Evolutionary conservation across 1,140 invertebrate species (phyloP), one percentile per base, ranked within the genome.

Genomic region (Arion vulgaris): DNA sequence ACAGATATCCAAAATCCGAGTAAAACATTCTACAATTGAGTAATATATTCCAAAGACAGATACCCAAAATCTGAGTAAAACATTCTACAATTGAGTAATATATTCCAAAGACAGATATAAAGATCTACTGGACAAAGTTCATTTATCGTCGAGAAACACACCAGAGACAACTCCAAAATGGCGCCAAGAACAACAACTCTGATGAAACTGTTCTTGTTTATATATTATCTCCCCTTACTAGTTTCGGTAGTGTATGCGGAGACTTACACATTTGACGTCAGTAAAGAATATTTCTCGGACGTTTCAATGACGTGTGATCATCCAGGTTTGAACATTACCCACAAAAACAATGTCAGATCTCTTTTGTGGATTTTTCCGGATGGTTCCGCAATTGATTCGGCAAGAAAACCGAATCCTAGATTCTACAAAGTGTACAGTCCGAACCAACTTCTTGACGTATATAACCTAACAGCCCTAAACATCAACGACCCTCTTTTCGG

Each of bases 401-500:
- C 26, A 36, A 74, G 72, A 15, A 17, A 38, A 38, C 71, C 72
- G 15, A 39, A 81, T 39, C 69, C 34, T 15, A 13, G 34, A 41
- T n/a, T 45, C 17, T 53, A 36, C 28, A 0, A 57, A 1, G 13
- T 57, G 45, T 19, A 39, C 45, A 68, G 75, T 32, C 28, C 13
- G 0, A 11, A 32, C 23, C 39, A 19, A 7, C 26, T 2, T 1
- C 17, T 57, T 34, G 17, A 51, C 32, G 53, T 39, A 9, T 86
- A 80, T 71, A 85, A 83, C 45, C 83, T 90, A 0, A 87, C 83
- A 13, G 76, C 87, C 23, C 78, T 75, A 4, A 71, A 81, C 36
- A 84, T 88, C 7, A 75, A 87, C 49, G 87, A 90, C 51, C 81
- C 85, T 26, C 72, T 87, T 41, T 91, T 90, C 78, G 90, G 90